These are phyloP conservation scores for Betta splendens DNA, from an alignment of 2,797 vertebrate genomes.

Conservation along the genomic window DNA sequence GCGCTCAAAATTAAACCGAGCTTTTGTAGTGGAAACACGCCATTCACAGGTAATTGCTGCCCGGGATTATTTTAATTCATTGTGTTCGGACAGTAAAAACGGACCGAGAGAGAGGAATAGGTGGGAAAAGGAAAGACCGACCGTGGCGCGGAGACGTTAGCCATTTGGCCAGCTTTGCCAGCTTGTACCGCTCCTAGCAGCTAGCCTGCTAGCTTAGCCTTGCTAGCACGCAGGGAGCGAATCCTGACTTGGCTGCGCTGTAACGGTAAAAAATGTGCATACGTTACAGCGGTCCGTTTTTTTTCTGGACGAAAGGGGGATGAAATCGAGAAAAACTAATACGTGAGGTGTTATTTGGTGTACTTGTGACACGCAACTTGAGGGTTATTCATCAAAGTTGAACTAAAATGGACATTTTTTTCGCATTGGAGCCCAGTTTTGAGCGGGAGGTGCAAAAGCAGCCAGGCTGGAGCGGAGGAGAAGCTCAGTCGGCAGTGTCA, in stretches of 20 bases:
- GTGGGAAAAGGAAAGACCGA: slow-evolving; percentile 49
- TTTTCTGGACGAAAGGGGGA: slow-evolving; percentile 10
- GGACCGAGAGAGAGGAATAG: slow-evolving; percentile 29
- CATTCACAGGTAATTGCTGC: slow-evolving; percentile 58
- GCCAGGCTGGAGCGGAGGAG: slow-evolving; percentile 61
- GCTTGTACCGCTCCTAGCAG: slow-evolving; percentile 60
- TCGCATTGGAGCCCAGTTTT: slow-evolving; percentile 75
- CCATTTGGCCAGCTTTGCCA: slow-evolving; percentile 74
- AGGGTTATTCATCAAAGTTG: slow-evolving; percentile 40
- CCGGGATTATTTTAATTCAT: slow-evolving; percentile 18
- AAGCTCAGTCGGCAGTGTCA: slow-evolving; percentile 70
- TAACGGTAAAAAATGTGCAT: slow-evolving; percentile 40
- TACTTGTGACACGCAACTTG: slow-evolving; percentile 1
- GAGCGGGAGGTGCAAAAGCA: slow-evolving; percentile 83
- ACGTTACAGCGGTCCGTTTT: slow-evolving; percentile 33
- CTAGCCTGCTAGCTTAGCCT: slow-evolving; percentile 72
- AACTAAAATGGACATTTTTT: slow-evolving; percentile 51
- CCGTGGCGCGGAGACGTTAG: slow-evolving; percentile 74
- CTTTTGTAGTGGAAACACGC: slow-evolving; percentile 30
- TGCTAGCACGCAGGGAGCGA: slow-evolving; percentile 52
- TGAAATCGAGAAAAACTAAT: not conserved
- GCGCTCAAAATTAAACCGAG: slow-evolving; percentile 59
- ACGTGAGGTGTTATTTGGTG: not conserved
- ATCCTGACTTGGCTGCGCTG: slow-evolving; percentile 68
- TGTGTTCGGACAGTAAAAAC: slow-evolving; percentile 20